Evolutionary conservation across 2,113 vertebrate genomes (phyloP).

Genomic region (Dinomys branickii): DNA sequence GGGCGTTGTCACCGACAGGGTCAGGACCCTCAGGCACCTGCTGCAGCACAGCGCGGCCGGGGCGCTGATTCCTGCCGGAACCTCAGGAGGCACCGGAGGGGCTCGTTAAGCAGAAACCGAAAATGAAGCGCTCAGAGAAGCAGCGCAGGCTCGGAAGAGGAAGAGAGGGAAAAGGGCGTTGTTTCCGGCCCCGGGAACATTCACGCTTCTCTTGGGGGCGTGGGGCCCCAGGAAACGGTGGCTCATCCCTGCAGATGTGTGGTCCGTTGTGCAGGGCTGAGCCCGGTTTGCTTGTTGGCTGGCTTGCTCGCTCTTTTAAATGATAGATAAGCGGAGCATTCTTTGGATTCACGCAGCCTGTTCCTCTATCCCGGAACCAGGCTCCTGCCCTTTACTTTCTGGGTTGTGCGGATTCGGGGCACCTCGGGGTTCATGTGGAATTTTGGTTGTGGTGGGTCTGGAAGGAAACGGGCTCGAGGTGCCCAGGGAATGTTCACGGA

Average conservation of each 20-base stretch:
- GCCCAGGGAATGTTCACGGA: neutral
- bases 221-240: neutral
- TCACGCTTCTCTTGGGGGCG: neutral
- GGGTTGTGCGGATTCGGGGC: neutral
- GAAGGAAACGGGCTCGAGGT: neutral
- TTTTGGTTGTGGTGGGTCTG: neutral
- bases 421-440: neutral
- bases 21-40: neutral
- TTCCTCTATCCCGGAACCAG: neutral
- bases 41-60: neutral
- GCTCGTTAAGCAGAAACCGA: neutral
- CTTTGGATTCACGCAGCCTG: neutral
- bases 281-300: too few relatives aligned
- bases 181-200: neutral
- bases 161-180: neutral
- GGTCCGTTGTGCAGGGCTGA: neutral
- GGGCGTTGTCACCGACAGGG: neutral
- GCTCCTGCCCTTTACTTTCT: neutral
- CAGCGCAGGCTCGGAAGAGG: neutral
- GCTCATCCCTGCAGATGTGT: neutral
- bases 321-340: neutral
- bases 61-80: neutral
- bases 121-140: neutral
- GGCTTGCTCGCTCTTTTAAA: neutral
- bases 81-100: too few relatives aligned